These are phyloP conservation scores for Euwallacea similis DNA, from an alignment of 1,140 invertebrate species.

Conservation along the genomic window DNA sequence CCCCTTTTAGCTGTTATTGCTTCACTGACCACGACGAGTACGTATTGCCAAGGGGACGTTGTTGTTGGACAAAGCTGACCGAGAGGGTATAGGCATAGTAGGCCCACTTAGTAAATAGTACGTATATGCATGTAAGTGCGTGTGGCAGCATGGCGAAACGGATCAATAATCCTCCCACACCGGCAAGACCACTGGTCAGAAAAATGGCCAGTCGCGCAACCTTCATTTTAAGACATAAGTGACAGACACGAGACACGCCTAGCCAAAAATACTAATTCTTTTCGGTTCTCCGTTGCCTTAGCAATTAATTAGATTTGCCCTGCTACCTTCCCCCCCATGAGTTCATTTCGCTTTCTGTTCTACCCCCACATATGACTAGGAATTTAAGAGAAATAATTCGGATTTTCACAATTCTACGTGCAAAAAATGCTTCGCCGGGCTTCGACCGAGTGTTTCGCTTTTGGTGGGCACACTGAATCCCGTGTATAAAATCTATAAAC, in stretches of 20 bases:
- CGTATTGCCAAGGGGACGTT: conserved; percentile 11
- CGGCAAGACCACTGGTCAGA: conserved; percentile 52
- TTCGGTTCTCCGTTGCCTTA: conserved; percentile 40
- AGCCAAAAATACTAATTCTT: conserved; percentile 44
- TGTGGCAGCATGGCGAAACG: conserved; percentile 46
- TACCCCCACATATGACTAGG: conserved; percentile 36
- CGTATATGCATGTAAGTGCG: conserved; percentile 45
- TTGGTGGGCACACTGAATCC: too few relatives aligned
- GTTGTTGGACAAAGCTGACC: conserved; percentile 19
- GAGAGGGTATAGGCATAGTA: conserved; percentile 27
- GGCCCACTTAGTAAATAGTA: conserved; percentile 38
- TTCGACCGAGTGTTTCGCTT: too few relatives aligned
- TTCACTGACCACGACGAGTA: conserved; percentile 26
- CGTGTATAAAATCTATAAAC: too few relatives aligned
- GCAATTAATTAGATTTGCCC: conserved; percentile 41
- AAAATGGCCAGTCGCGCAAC: conserved; percentile 52
- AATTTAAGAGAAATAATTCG: conserved; percentile 30
- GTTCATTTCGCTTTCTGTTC: conserved; percentile 29
- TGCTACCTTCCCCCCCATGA: conserved; percentile 36
- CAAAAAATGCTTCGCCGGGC: too few relatives aligned
- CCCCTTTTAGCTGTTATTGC: conserved; percentile 22
- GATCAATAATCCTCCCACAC: conserved; percentile 54
- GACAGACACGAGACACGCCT: conserved; percentile 49
- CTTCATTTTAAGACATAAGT: conserved; percentile 51
- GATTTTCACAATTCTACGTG: background rate